Evolutionary conservation across 1,140 invertebrate genomes (phyloP).

Genomic region (honey bee (Apis mellifera)): Amel_HAv3.1 CM009937.2:11923501-11924000

Average conservation of each 20-base stretch:
- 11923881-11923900: neutral
- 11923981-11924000: neutral
- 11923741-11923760: slow-evolving; percentile 37
- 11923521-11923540: neutral
- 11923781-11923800: neutral
- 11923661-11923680: slow-evolving; percentile 76
- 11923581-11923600: slow-evolving; percentile 60
- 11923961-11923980: neutral
- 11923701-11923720: slow-evolving; percentile 66
- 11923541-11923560: slow-evolving; percentile 22
- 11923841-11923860: neutral
- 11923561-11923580: slow-evolving; percentile 12
- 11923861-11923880: neutral
- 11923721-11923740: slow-evolving; percentile 73
- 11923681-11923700: slow-evolving; percentile 60
- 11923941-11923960: neutral
- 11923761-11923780: slow-evolving; percentile 6
- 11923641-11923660: slow-evolving; percentile 61
- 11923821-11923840: slow-evolving; percentile 67
- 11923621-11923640: slow-evolving; percentile 52
- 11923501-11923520: too few relatives aligned
- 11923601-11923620: slow-evolving; percentile 67
- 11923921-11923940: slow-evolving; percentile 3
- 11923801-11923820: slow-evolving; percentile 42
- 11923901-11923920: slow-evolving; percentile 46